Evolutionary conservation across 2,113 vertebrate genomes (phyloP).

Genomic region (Rattus norvegicus): DNA sequence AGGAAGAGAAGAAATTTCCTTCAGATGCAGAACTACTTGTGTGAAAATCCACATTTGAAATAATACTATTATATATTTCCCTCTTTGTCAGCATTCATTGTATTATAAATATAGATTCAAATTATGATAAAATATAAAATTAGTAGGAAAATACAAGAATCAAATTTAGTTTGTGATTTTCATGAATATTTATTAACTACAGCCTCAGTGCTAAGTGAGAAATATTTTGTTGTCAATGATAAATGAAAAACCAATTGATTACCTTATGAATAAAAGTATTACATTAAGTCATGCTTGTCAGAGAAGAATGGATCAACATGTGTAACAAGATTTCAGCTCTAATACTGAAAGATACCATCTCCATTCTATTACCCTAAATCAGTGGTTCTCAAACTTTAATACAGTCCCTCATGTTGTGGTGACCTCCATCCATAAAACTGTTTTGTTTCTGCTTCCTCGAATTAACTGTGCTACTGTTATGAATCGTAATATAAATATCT

Average conservation of each 20-base stretch:
- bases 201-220: not conserved
- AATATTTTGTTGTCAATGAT: constrained; percentile 33
- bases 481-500: too few species aligned
- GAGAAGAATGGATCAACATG: not conserved
- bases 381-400: too few species aligned
- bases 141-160: not conserved
- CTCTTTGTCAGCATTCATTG: not conserved
- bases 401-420: too few species aligned
- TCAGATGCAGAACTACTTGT: not conserved
- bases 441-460: too few species aligned
- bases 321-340: not conserved
- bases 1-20: not conserved
- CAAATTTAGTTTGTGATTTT: not conserved
- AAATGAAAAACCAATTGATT: not conserved
- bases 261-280: not conserved
- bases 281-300: not conserved
- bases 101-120: not conserved
- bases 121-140: not conserved
- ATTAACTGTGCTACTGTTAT: too few species aligned
- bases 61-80: not conserved
- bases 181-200: not conserved
- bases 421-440: too few species aligned
- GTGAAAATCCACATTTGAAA: not conserved
- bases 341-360: not conserved
- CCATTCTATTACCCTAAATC: not conserved